These are phyloP conservation scores for Hydrotaea cyrtoneurina DNA, from an alignment of 2,888 invertebrate genomes.

Conservation along the genomic window DNA sequence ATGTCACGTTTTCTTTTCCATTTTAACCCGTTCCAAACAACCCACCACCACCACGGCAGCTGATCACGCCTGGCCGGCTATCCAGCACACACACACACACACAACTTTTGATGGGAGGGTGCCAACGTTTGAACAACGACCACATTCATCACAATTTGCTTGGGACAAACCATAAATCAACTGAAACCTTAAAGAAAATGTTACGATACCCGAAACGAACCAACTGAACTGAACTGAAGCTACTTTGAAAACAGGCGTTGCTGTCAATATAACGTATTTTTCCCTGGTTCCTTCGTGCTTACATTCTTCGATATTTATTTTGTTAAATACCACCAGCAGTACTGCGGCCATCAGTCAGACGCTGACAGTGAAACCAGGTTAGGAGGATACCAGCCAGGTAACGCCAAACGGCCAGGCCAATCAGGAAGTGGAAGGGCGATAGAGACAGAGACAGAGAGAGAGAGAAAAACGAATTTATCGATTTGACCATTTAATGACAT, in stretches of 20 bases:
- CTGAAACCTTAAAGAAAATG: background rate
- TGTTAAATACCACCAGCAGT: background rate
- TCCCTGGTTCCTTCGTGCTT: background rate
- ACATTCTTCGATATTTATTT: constrained; percentile 34
- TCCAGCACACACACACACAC: too few species aligned
- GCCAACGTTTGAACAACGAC: background rate
- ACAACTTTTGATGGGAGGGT: background rate
- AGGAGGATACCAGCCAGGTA: background rate
- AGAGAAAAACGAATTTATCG: background rate
- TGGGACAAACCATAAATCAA: constrained; percentile 33
- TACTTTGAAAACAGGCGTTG: constrained; percentile 21
- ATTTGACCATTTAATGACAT: constrained; percentile 17
- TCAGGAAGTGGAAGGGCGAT: too few species aligned
- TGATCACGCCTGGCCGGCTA: too few species aligned
- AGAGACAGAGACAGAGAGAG: too few species aligned
- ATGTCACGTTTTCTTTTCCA: constrained; percentile 23
- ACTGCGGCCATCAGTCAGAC: background rate
- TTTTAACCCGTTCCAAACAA: background rate
- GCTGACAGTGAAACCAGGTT: constrained; percentile 25
- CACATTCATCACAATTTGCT: background rate
- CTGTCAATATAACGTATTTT: constrained; percentile 25
- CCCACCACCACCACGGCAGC: too few species aligned
- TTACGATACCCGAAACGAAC: background rate
- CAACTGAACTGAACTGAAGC: background rate
- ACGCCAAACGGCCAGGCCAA: background rate